Percentiles rank a stretch among this genome's conserved stretches.
Conservation (phyloP, 30 jellyfish, hydroid and myxozoan species). For the Sanderia malayensis region DNA sequence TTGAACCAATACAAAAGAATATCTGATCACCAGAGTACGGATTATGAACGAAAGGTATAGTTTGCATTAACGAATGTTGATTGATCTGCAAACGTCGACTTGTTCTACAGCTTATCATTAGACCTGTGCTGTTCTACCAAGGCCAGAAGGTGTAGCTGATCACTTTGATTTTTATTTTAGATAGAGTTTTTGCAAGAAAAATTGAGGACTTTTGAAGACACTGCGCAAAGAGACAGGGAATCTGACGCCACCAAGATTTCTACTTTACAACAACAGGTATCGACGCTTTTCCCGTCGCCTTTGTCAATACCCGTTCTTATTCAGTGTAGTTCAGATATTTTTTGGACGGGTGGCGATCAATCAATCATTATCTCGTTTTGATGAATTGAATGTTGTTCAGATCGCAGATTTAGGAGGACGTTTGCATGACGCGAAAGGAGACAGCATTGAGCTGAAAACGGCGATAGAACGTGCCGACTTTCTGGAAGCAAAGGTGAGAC, state of each 20-base stretch:
- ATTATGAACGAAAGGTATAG: not conserved
- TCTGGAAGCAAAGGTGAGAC: slow-evolving; percentile 80
- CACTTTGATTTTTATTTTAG: no score
- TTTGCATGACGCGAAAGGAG: slow-evolving; percentile 40
- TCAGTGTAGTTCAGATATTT: no score
- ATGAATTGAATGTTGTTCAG: no score
- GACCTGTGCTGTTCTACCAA: no score
- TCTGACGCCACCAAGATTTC: not conserved
- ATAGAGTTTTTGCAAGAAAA: not conserved
- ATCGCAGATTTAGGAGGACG: slow-evolving; percentile 58
- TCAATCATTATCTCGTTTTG: no score
- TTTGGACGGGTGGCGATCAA: no score
- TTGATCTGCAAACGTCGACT: no score
- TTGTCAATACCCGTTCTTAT: no score
- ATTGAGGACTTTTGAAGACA: not conserved
- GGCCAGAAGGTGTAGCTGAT: no score
- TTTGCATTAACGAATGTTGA: no score
- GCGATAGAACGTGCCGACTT: slow-evolving; percentile 71
- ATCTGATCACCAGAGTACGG: not conserved
- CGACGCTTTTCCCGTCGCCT: not conserved
- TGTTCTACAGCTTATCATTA: no score
- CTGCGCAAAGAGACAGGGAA: not conserved
- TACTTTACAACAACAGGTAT: not conserved
- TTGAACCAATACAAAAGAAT: not conserved
- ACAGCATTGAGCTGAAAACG: slow-evolving; percentile 67